Conservation (phyloP, 2,888 invertebrate genomes). For the Cheilosia pagana region DNA sequence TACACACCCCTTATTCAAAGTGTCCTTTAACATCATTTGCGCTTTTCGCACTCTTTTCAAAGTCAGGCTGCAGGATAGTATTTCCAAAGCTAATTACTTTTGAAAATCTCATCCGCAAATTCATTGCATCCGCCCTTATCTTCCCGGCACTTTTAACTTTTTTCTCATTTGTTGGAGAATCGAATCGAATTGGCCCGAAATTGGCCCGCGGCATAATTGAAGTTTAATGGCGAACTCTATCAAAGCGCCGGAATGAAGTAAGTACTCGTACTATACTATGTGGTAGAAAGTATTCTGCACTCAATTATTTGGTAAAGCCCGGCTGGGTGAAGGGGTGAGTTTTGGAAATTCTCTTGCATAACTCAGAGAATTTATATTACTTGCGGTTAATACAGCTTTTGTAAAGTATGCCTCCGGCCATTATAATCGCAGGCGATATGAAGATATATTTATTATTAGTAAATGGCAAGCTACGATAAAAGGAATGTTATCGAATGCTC, state of each 20-base stretch:
- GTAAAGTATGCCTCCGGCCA: neutral
- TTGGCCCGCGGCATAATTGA: constrained; percentile 65
- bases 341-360: neutral
- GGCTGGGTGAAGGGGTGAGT: neutral
- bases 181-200: constrained; percentile 58
- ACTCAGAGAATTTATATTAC: constrained; percentile 11
- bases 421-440: constrained; percentile 10
- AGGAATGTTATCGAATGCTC: no score
- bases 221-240: constrained; percentile 56
- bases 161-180: constrained; percentile 24
- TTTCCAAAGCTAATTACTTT: constrained; percentile 54
- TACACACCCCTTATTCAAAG: neutral
- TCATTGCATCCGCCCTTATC: constrained; percentile 51
- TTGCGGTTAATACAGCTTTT: constrained; percentile 38
- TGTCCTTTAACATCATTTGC: neutral
- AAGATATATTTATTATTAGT: no score
- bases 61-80: neutral
- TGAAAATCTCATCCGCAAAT: constrained; percentile 26
- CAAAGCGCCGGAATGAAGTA: constrained; percentile 32
- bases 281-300: constrained; percentile 28
- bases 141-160: constrained; percentile 30
- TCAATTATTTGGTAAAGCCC: constrained; percentile 24
- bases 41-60: neutral
- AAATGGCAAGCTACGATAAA: no score
- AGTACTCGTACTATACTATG: neutral